Conservation (phyloP, 2,888 invertebrate species). For the Chymomyza procnemis region DNA sequence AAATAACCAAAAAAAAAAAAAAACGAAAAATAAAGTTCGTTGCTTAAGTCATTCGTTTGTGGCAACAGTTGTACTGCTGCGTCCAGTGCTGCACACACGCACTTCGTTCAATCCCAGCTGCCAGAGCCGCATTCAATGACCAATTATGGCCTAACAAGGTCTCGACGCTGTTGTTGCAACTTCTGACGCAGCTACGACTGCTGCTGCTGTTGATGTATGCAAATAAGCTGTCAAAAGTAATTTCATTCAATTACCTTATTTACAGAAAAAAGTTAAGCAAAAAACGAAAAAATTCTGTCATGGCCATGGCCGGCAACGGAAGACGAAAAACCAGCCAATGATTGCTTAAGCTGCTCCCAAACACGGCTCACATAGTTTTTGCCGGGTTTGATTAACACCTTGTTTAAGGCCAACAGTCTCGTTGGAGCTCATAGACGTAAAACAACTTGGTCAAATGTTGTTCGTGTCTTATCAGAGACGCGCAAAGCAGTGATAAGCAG, state of each 20-base stretch:
- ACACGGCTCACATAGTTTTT: conserved; percentile 21
- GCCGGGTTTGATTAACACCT: conserved; percentile 59
- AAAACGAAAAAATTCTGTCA: conserved; percentile 51
- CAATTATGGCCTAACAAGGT: conserved; percentile 70
- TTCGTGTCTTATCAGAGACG: conserved; percentile 46
- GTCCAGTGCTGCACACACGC: conserved; percentile 56
- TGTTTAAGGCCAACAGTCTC: background rate
- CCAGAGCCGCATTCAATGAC: conserved; percentile 58
- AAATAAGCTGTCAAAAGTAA: conserved; percentile 73
- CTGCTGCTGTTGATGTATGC: conserved; percentile 64
- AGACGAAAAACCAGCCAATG: conserved; percentile 32
- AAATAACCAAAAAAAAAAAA: too few relatives aligned
- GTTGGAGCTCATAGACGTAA: conserved; percentile 1
- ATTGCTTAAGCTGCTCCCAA: conserved; percentile 34
- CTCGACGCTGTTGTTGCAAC: background rate
- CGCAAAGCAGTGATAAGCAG: background rate
- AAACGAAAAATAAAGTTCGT: conserved; percentile 23
- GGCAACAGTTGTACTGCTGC: conserved; percentile 30
- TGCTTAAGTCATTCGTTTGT: conserved; percentile 30
- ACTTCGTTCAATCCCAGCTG: conserved; percentile 50
- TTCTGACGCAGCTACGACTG: conserved; percentile 21
- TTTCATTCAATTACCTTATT: conserved; percentile 74
- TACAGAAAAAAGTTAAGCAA: conserved; percentile 27
- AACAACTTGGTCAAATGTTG: conserved; percentile 63
- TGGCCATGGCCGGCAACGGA: conserved; percentile 48